Evolutionary conservation across 1,140 invertebrate species (phyloP).

Genomic region (Mactra quadrangularis): DNA sequence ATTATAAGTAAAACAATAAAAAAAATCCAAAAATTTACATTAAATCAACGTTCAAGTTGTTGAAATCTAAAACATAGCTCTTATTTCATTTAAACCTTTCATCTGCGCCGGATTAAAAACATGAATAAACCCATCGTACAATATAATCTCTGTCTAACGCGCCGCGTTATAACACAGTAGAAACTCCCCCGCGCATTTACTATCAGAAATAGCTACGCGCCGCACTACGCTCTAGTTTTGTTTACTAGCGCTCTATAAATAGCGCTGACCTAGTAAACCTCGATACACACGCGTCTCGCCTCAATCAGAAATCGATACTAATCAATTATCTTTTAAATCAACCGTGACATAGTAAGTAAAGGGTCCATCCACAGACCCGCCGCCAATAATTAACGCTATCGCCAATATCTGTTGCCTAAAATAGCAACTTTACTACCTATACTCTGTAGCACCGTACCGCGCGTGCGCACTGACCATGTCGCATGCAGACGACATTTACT

Average conservation of each 20-base stretch:
- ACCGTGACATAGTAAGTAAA: conserved; percentile 30
- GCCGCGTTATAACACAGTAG: no score
- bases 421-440: conserved; percentile 55
- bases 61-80: no score
- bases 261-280: conserved; percentile 56
- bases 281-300: conserved; percentile 51
- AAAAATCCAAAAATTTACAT: no score
- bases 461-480: conserved; percentile 58
- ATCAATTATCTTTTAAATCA: conserved; percentile 60
- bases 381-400: conserved; percentile 41
- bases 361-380: conserved; percentile 52
- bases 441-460: conserved; percentile 4
- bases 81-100: no score
- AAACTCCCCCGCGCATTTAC: no score
- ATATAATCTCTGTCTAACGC: no score
- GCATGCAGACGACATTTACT: conserved; percentile 49
- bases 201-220: background rate
- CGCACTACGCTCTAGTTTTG: conserved; percentile 15
- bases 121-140: no score
- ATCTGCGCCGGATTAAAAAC: no score
- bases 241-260: conserved; percentile 45
- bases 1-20: no score
- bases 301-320: conserved; percentile 59
- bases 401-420: conserved; percentile 42
- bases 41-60: no score